Percentiles rank a stretch among this genome's conserved stretches.
Evolutionary conservation across 2,888 invertebrate species (phyloP).

Genomic region (Cephus rjabovi): DNA sequence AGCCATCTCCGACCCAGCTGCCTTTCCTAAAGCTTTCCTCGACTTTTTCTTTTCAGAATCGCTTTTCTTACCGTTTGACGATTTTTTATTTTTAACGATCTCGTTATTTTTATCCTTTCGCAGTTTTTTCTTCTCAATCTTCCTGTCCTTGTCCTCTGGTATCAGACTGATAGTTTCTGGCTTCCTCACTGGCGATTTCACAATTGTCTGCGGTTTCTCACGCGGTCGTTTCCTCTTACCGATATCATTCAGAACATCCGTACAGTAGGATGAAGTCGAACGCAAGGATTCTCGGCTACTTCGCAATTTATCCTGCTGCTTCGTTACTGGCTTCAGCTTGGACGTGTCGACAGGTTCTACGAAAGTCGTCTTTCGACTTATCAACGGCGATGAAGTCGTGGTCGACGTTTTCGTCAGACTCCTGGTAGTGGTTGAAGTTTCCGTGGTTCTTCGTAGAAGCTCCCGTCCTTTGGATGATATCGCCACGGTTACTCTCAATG

Average conservation of each 20-base stretch:
- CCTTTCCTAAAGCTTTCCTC: constrained; percentile 22
- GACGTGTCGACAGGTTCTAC: constrained; percentile 26
- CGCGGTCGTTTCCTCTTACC: constrained; percentile 48
- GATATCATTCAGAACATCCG: constrained; percentile 26
- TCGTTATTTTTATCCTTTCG: constrained; percentile 30
- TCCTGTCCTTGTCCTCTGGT: constrained; percentile 32
- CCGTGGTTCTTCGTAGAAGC: constrained; percentile 51
- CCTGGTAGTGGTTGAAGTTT: constrained; percentile 16
- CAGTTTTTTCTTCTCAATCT: constrained; percentile 27
- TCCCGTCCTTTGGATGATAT: constrained; percentile 61
- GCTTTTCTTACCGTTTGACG: constrained; percentile 20
- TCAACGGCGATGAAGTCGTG: constrained; percentile 16
- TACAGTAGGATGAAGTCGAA: constrained; percentile 17
- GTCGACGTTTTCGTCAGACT: constrained; percentile 20
- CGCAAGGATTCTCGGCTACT: constrained; percentile 31
- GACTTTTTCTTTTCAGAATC: constrained; percentile 36
- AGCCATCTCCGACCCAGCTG: constrained; percentile 42
- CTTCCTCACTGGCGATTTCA: constrained; percentile 40
- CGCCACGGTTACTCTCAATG: constrained; percentile 66
- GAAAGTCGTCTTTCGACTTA: constrained; percentile 32
- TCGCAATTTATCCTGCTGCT: constrained; percentile 47
- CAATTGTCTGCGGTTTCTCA: constrained; percentile 60
- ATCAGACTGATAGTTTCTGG: constrained; percentile 40
- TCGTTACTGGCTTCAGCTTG: constrained; percentile 30
- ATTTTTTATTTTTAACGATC: constrained; percentile 26